Evolutionary conservation across 2,113 vertebrate genomes (phyloP).

Genomic region (Illadopsis cleaveri): DNA sequence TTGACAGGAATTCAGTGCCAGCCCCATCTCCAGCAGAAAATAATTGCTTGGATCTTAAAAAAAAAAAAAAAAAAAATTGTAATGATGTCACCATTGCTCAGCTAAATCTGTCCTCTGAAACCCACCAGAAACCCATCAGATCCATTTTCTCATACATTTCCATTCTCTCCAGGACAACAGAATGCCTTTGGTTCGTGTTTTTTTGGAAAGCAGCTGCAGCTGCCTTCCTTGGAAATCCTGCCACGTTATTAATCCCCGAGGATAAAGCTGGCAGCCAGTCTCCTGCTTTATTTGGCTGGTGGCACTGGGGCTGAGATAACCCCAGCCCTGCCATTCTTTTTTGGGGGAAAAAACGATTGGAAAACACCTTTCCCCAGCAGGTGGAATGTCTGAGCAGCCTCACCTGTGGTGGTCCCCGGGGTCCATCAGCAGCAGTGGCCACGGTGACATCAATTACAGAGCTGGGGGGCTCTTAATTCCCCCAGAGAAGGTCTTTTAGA

Average conservation of each 20-base stretch:
- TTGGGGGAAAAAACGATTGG: neutral
- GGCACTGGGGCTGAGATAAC: constrained; percentile 10
- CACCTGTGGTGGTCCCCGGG: neutral
- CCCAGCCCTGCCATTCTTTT: neutral
- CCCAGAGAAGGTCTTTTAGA: neutral
- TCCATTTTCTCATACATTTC: neutral
- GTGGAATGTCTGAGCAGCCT: neutral
- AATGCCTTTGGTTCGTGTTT: neutral
- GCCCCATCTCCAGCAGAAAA: neutral
- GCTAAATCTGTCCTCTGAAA: neutral
- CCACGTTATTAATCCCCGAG: constrained; percentile 29
- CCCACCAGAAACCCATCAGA: constrained; percentile 27
- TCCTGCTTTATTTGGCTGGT: constrained; percentile 35
- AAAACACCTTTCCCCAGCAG: neutral
- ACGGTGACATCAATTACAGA: neutral
- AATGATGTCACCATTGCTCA: neutral
- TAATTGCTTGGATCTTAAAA: neutral
- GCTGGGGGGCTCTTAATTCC: neutral
- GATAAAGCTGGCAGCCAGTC: constrained; percentile 12
- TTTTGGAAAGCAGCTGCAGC: constrained; percentile 33
- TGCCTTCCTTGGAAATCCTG: constrained; percentile 28
- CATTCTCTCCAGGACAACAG: neutral
- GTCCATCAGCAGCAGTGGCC: neutral
- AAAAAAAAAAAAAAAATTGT: neutral
- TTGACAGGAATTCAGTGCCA: neutral